Evolutionary conservation across 92 coral and sea anemone genomes (phyloP).

Genomic region (Phenganax stokvisi): DNA sequence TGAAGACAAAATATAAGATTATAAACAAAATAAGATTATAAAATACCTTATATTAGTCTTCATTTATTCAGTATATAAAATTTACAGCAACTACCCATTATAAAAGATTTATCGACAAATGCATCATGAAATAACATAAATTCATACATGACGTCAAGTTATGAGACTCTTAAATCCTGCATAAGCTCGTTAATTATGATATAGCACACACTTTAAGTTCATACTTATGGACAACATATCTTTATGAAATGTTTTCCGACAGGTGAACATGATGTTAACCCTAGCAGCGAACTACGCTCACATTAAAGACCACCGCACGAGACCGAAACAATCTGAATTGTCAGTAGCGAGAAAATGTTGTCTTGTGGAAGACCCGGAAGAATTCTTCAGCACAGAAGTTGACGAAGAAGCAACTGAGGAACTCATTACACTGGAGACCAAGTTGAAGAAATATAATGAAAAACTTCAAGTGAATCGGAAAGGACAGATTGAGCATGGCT

Average conservation of each 20-base stretch:
- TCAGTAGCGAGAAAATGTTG: slow-evolving; percentile 85
- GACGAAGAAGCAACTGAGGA: slow-evolving; percentile 33
- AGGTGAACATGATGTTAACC: slow-evolving; percentile 79
- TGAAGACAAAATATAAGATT: no score
- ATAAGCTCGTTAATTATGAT: neutral
- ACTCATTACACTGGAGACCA: slow-evolving; percentile 33
- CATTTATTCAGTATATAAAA: no score
- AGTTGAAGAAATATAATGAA: slow-evolving; percentile 36
- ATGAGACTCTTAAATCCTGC: neutral
- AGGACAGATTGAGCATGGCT: slow-evolving; percentile 37
- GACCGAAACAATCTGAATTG: slow-evolving; percentile 66
- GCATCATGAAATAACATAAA: no score
- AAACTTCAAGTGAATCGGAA: slow-evolving; percentile 21
- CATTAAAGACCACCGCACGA: slow-evolving; percentile 73
- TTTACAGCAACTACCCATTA: no score
- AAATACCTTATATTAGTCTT: no score
- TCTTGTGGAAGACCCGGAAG: slow-evolving; percentile 71
- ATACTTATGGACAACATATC: neutral
- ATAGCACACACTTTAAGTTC: neutral
- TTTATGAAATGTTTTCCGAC: neutral
- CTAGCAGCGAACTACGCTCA: slow-evolving; percentile 83
- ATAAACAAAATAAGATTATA: no score
- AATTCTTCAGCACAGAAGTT: slow-evolving; percentile 49
- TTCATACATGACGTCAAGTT: no score
- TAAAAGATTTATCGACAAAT: no score